These are phyloP conservation scores for Alexandromys oeconomus DNA, from an alignment of 2,797 vertebrate genomes.

Conservation along the genomic window DNA sequence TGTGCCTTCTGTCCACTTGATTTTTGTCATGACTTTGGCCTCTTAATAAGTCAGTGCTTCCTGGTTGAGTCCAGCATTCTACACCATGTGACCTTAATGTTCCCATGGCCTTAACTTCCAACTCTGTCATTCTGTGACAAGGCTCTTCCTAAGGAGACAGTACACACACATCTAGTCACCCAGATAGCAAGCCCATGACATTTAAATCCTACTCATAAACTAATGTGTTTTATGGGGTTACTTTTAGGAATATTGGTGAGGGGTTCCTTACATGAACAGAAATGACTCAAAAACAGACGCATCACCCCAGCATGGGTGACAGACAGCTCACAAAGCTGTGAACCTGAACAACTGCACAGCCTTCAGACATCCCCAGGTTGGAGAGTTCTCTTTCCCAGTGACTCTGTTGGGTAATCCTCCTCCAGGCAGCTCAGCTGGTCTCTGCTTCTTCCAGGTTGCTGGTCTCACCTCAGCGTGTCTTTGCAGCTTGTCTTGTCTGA, in stretches of 20 bases:
- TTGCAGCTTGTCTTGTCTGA: not conserved
- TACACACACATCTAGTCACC: not conserved
- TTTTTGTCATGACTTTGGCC: not conserved
- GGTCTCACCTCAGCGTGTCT: not conserved
- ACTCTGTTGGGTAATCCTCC: not conserved
- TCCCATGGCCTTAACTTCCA: not conserved
- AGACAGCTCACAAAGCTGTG: too few species aligned
- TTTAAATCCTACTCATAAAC: not conserved
- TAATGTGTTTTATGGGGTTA: not conserved
- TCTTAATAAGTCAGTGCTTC: not conserved
- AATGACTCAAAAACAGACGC: not conserved
- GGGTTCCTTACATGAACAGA: not conserved
- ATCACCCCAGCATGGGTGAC: not conserved
- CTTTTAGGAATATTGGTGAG: not conserved
- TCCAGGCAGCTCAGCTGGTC: not conserved
- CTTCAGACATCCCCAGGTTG: not conserved
- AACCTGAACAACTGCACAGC: too few species aligned
- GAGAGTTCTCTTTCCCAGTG: not conserved
- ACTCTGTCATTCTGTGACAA: not conserved
- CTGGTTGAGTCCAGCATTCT: not conserved
- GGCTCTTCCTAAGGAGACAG: not conserved
- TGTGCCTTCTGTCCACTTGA: accelerated
- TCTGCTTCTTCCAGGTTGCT: not conserved
- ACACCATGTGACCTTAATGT: not conserved
- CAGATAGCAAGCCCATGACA: not conserved